Evolutionary conservation across 2,888 invertebrate genomes (phyloP).

Genomic region (Orchesella flavescens): DNA sequence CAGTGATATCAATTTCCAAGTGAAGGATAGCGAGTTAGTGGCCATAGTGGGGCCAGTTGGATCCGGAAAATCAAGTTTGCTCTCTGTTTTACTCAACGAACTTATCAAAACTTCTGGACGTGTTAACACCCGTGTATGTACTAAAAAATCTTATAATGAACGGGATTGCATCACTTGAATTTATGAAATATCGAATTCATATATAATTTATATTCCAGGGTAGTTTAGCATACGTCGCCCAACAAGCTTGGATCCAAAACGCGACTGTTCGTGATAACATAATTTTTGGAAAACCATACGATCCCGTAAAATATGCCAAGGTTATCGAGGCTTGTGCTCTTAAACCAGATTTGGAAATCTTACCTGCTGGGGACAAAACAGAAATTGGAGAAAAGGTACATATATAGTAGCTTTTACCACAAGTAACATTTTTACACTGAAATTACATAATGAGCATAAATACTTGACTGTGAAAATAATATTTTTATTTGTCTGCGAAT

Average conservation of each 20-base stretch:
- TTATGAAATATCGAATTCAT: no score
- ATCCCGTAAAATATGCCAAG: slow-evolving; percentile 83
- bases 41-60: slow-evolving; percentile 93
- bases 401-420: slow-evolving; percentile 8
- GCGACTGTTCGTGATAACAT: slow-evolving; percentile 77
- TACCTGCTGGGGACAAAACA: slow-evolving; percentile 95
- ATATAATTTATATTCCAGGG: slow-evolving; percentile 74
- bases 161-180: slow-evolving; percentile 73
- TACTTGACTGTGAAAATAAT: not conserved
- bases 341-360: slow-evolving; percentile 90
- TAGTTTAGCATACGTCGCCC: slow-evolving; percentile 88
- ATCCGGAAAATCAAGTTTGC: slow-evolving; percentile 89
- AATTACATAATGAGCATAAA: no score
- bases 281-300: slow-evolving; percentile 85
- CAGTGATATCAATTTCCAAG: slow-evolving; percentile 83
- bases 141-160: no score
- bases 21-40: slow-evolving; percentile 81
- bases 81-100: slow-evolving; percentile 89
- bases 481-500: not conserved
- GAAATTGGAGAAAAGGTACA: slow-evolving; percentile 96
- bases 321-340: slow-evolving; percentile 94
- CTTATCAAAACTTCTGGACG: slow-evolving; percentile 89
- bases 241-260: slow-evolving; percentile 99
- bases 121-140: slow-evolving; percentile 78
- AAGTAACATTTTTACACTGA: no score